A percentile compares a stretch with the other conserved stretches of the same genome.
Evolutionary conservation across 2,888 invertebrate species (phyloP).

Genomic region (Acleris laterana): DNA sequence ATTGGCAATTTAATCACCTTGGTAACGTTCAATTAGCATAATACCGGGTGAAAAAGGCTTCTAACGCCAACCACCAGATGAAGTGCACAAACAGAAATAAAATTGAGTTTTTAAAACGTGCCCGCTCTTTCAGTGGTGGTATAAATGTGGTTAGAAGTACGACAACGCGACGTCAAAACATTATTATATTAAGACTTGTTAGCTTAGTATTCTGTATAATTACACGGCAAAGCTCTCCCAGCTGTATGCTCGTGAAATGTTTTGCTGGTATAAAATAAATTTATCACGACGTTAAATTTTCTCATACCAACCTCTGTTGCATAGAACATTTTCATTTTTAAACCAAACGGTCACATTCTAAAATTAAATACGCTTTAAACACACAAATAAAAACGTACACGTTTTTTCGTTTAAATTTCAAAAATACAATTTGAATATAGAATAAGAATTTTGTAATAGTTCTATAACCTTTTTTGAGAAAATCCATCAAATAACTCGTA

Average conservation of each 20-base stretch:
- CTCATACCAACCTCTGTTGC: too few relatives aligned
- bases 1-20: conserved; percentile 37
- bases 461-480: neutral
- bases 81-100: conserved; percentile 5
- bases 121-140: conserved; percentile 1
- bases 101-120: conserved; percentile 5
- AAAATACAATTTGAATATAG: too few relatives aligned
- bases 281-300: neutral
- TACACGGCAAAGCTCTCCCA: conserved; percentile 19
- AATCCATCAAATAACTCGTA: conserved; percentile 25
- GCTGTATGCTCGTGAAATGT: conserved; percentile 10
- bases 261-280: conserved; percentile 5
- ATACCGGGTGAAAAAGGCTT: conserved; percentile 17
- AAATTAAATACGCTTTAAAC: too few relatives aligned
- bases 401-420: too few relatives aligned
- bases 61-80: neutral
- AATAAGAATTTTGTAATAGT: neutral
- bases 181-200: conserved; percentile 26
- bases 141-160: conserved; percentile 12
- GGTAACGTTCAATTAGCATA: conserved; percentile 33
- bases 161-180: conserved; percentile 21
- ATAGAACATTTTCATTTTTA: too few relatives aligned
- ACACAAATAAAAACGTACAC: too few relatives aligned
- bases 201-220: conserved; percentile 18
- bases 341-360: too few relatives aligned